These are phyloP conservation scores for Ageneiosus marmoratus DNA, from an alignment of 2,113 vertebrate genomes.

Conservation along the genomic window DNA sequence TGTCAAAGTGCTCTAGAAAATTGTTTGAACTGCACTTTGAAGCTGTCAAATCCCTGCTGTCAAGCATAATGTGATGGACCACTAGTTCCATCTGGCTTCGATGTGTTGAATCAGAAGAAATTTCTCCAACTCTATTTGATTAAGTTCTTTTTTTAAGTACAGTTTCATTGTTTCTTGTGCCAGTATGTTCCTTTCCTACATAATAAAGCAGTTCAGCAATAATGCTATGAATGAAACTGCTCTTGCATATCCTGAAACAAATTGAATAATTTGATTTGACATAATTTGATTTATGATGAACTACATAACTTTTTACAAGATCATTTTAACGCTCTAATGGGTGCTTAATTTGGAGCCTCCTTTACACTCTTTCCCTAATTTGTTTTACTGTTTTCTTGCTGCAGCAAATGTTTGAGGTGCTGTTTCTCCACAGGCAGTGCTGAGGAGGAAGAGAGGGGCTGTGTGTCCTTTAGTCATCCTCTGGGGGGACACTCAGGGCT, in stretches of 20 bases:
- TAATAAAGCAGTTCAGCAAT: constrained; percentile 32
- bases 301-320: constrained; percentile 34
- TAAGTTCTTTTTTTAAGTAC: constrained; percentile 37
- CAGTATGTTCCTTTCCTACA: constrained; percentile 43
- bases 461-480: constrained; percentile 43
- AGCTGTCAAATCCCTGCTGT: constrained; percentile 58
- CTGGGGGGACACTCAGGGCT: constrained; percentile 38
- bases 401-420: constrained; percentile 4
- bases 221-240: constrained; percentile 40
- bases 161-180: constrained; percentile 43
- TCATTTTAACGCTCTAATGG: constrained; percentile 28
- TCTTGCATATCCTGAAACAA: constrained; percentile 29
- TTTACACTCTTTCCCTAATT: constrained; percentile 22
- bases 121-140: constrained; percentile 53
- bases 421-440: constrained; percentile 4
- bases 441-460: constrained; percentile 4
- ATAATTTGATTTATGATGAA: constrained; percentile 41
- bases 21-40: constrained; percentile 57
- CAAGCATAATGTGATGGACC: constrained; percentile 58
- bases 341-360: constrained; percentile 17
- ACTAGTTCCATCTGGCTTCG: constrained; percentile 60
- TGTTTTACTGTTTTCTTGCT: constrained; percentile 19
- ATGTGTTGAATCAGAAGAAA: constrained; percentile 54
- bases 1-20: constrained; percentile 53
- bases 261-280: constrained; percentile 26